These are phyloP conservation scores for Sminthurides aquaticus DNA, from an alignment of 2,888 invertebrate species.

Conservation along the genomic window DNA sequence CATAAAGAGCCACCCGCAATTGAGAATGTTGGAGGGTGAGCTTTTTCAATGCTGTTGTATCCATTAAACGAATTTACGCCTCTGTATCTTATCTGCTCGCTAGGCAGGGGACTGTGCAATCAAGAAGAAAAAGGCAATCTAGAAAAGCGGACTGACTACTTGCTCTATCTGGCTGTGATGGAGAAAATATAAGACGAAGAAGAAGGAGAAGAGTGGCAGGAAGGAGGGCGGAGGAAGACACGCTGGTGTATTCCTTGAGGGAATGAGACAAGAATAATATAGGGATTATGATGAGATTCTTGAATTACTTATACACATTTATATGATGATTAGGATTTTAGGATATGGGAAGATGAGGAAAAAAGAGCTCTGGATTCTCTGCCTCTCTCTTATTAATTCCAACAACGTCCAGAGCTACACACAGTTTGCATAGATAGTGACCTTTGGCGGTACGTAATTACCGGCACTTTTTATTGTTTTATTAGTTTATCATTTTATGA, in stretches of 20 bases:
- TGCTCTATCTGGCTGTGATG: no score
- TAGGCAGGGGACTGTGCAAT: neutral
- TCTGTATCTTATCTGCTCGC: neutral
- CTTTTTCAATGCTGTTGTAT: neutral
- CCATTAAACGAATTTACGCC: neutral
- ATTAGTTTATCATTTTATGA: constrained; percentile 24
- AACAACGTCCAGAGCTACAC: neutral
- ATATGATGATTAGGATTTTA: neutral
- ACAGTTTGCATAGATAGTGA: constrained; percentile 10
- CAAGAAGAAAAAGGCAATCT: neutral
- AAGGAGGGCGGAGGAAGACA: neutral
- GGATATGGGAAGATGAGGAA: no score
- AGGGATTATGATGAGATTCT: neutral
- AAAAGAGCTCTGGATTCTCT: no score
- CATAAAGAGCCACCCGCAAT: neutral
- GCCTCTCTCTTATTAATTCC: neutral
- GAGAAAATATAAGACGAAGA: no score
- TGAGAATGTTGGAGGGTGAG: neutral
- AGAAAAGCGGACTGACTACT: no score
- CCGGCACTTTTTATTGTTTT: constrained; percentile 22
- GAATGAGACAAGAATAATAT: neutral
- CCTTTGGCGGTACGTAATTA: constrained; percentile 22
- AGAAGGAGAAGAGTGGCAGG: no score
- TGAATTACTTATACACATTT: neutral
- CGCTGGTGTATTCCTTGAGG: no score